These are phyloP conservation scores for Ceriagrion tenellum DNA, from an alignment of 2,888 invertebrate genomes.

Conservation along the genomic window DNA sequence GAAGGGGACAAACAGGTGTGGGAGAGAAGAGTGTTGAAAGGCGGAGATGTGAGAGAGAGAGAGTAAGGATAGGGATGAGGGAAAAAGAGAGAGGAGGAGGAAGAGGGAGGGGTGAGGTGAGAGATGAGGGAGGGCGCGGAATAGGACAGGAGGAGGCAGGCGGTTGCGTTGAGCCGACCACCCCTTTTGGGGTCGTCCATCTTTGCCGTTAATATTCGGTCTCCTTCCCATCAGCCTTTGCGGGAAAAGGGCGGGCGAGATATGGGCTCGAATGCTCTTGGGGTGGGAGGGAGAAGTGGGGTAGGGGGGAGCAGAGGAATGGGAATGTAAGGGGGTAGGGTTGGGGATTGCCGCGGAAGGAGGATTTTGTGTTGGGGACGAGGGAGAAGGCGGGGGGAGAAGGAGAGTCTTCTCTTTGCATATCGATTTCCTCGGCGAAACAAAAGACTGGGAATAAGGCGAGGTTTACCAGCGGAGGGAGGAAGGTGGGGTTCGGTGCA, in stretches of 20 bases:
- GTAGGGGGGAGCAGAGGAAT: neutral
- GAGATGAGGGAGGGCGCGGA: neutral
- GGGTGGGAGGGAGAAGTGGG: neutral
- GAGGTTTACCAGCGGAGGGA: neutral
- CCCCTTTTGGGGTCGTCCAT: constrained; percentile 37
- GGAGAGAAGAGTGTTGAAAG: too few relatives aligned
- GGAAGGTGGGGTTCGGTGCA: neutral
- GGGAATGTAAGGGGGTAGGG: too few relatives aligned
- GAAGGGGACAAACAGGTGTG: too few relatives aligned
- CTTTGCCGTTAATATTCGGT: constrained; percentile 47
- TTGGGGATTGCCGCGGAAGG: too few relatives aligned
- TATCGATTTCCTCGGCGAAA: constrained; percentile 55
- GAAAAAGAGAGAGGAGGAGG: constrained; percentile 3
- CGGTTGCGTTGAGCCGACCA: neutral
- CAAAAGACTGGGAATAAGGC: neutral
- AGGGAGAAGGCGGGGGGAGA: neutral
- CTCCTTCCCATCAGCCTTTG: neutral
- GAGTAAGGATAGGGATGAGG: neutral
- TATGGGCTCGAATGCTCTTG: neutral
- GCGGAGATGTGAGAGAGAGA: neutral
- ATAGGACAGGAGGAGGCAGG: neutral
- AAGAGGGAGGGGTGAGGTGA: neutral
- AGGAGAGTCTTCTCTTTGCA: constrained; percentile 16
- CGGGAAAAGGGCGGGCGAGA: neutral
- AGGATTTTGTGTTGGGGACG: neutral